Evolutionary conservation across 2,888 invertebrate genomes (phyloP).

Genomic region (Halictus quadricinctus): DNA sequence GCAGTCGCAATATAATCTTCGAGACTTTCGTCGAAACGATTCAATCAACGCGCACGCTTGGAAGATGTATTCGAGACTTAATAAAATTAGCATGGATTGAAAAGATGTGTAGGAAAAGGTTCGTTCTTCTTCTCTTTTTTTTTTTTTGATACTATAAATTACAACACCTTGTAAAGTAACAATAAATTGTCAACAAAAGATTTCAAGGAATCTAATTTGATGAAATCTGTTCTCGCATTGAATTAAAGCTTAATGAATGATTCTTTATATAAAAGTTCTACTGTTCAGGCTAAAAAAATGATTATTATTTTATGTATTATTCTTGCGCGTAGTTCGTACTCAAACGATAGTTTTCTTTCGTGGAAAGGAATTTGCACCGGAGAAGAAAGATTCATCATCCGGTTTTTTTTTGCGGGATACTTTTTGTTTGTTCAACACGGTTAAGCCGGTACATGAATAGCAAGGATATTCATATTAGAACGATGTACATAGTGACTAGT

Average conservation of each 20-base stretch:
- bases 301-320: background rate
- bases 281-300: too few relatives aligned
- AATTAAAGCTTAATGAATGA: too few relatives aligned
- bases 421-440: constrained; percentile 1
- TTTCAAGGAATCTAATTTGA: background rate
- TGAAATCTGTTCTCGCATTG: background rate
- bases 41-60: too few relatives aligned
- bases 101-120: background rate
- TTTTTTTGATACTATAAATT: background rate
- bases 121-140: background rate
- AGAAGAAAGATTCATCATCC: background rate
- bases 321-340: background rate
- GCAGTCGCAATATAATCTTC: too few relatives aligned
- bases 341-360: background rate
- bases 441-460: constrained; percentile 2
- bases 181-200: background rate
- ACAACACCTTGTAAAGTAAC: too few relatives aligned
- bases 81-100: too few relatives aligned
- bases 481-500: constrained; percentile 70
- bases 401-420: background rate
- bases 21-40: too few relatives aligned
- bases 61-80: background rate
- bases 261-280: too few relatives aligned
- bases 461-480: constrained; percentile 57
- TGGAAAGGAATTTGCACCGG: background rate